Evolutionary conservation across 2,113 vertebrate genomes (phyloP), one percentile per base, ranked within the genome.

Genomic region (Bungarus multicinctus): DNA sequence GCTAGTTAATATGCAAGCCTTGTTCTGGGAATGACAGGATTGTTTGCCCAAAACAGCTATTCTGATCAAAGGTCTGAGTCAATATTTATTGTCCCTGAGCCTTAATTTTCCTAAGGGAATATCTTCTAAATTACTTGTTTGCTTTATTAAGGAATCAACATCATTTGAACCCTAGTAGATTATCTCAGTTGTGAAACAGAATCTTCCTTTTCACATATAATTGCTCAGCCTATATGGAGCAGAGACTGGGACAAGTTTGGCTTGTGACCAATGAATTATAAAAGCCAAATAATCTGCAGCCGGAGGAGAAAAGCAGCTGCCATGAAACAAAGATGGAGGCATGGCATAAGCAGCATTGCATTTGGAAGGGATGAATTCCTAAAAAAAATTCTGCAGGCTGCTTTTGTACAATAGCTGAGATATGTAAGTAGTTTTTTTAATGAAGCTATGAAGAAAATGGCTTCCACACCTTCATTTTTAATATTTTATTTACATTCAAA

Each of bases 41-140:
- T 60, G 92, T 94, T 95, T 94, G 94, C 92, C 34, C 0, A 3
- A 45, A 93, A 50, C 94, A 93, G 95, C 96, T 93, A 92, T 91
- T 92, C 95, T 0, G 0, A 94, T 90, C 96, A 90, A 95, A 97
- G 95, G 93, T 96, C 94, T 87, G 95, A 94, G 95, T 94, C 95
- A 95, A 96, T 94, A 93, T 94, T 95, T 94, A 95, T 96, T 96
- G 96, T 96, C 93, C 89, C 95, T 96, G 96, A 95, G 89, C 94
- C 91, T 94, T 54, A 60, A 94, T 95, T 90, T 95, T 96, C 89
- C 93, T 93, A 90, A 87, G 85, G 87, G 94, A 94, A 94, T 95
- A 92, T 96, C 95, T 96, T 96, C 89, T 89, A 93, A 93, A 85
- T 89, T 91, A 69, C 60, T 93, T 92, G 90, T 53, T 90, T 91